Evolutionary conservation across 2,888 invertebrate genomes (phyloP).

Genomic region (Plagodis pulveraria): DNA sequence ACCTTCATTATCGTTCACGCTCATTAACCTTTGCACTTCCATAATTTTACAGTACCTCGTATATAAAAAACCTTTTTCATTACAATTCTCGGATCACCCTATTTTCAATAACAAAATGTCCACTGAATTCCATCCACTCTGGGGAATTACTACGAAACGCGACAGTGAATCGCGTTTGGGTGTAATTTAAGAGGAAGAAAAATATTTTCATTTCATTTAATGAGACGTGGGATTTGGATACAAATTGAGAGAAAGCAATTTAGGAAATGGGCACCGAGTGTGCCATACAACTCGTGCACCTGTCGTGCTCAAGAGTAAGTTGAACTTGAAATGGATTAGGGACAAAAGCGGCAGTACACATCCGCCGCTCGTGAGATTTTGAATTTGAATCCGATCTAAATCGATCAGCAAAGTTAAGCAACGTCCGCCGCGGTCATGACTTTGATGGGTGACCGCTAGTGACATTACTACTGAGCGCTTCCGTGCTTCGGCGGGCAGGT

Average conservation of each 20-base stretch:
- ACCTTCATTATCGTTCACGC: conserved; percentile 46
- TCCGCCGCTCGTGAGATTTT: too few relatives aligned
- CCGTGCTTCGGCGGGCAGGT: too few relatives aligned
- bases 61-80: conserved; percentile 23
- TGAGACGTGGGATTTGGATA: conserved; percentile 45
- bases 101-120: conserved; percentile 23
- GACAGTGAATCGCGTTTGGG: conserved; percentile 22
- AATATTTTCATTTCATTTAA: conserved; percentile 43
- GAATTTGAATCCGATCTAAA: too few relatives aligned
- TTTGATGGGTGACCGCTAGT: too few relatives aligned
- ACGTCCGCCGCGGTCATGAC: too few relatives aligned
- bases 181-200: conserved; percentile 33
- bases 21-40: conserved; percentile 39
- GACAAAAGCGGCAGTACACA: too few relatives aligned
- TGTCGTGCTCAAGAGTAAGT: conserved; percentile 25
- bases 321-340: too few relatives aligned
- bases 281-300: conserved; percentile 47
- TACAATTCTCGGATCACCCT: conserved; percentile 10
- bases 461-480: too few relatives aligned
- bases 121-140: conserved; percentile 20
- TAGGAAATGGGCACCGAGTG: conserved; percentile 49
- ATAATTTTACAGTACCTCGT: conserved; percentile 36
- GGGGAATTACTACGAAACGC: conserved; percentile 21
- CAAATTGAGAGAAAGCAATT: conserved; percentile 54
- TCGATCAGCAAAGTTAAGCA: too few relatives aligned